Base-by-base conservation (phyloP, 2,797 vertebrate genomes). In the Diceros bicornis region DNA sequence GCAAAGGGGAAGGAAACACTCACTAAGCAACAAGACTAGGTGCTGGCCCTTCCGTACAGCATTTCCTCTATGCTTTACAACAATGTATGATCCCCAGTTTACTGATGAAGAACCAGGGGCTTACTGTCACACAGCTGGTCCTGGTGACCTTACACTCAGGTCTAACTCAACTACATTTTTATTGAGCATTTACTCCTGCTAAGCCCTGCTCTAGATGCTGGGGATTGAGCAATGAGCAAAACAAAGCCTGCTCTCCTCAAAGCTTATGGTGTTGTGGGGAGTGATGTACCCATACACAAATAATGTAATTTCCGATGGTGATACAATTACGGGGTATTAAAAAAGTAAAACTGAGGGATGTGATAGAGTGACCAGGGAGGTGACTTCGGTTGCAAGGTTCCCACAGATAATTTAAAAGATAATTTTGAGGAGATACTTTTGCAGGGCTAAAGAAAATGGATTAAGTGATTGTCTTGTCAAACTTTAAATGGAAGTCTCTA, bases 1-100 rank as follows among this genome's bases (percentile, higher is more conserved):
- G 50, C 66, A 83, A 89, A 94, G 41, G 29, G 78, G 91, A 96
- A 95, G 96, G 91, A 94, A 96, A 91, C 37, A 82, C 69, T 92
- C 37, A 82, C 59, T 82, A 62, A 77, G 68, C 83, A 84, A 78
- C 23, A 55, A 78, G 59, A 69, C 20, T 5, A 94, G 88, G 64
- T 91, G 79, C 59, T 23, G 16, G 72, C 14, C 83, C 78, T 78
- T 41, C 50, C 17, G 3, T 41, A 55, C 23, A 90, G 62, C 90
- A 82, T 78, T 96, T 95, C 95, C 96, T 89, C 85, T 74, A 41
- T 16, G 44, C 55, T 77, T 93, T 55, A 72, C 72, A 72, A 69
- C 69, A 69, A 64, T 32, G 1, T n/a, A 50, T 18, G 50, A 8
- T 55, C 37, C 23, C 52, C 89, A 78, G 74, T 62, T 88, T 25